These are phyloP conservation scores for Rotaria sp. DNA, from an alignment of 2,888 invertebrate genomes.

Conservation along the genomic window DNA sequence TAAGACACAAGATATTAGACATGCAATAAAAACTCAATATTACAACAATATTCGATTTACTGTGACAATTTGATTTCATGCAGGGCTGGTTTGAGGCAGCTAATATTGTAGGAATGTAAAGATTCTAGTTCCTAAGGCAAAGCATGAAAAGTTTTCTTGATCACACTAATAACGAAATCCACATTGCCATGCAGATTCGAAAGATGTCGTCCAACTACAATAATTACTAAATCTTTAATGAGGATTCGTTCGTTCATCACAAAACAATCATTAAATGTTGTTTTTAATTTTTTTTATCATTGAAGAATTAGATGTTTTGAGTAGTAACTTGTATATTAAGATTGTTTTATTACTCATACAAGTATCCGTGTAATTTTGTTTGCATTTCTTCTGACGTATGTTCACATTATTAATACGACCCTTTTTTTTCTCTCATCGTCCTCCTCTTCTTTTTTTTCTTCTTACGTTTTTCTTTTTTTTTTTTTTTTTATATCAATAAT, in stretches of 20 bases:
- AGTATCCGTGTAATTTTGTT: not conserved
- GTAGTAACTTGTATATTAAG: not conserved
- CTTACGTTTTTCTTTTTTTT: not conserved
- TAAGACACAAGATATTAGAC: no score
- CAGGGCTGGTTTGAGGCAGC: no score
- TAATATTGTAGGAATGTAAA: no score
- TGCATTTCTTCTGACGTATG: not conserved
- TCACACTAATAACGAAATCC: no score
- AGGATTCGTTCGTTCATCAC: not conserved
- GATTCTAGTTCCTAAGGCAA: no score
- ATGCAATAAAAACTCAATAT: no score
- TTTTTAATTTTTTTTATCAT: not conserved
- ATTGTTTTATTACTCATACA: not conserved
- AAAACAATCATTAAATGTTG: not conserved
- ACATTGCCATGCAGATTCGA: not conserved
- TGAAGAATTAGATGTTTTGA: not conserved
- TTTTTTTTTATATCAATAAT: constrained; percentile 4
- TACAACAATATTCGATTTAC: no score
- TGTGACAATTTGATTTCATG: no score
- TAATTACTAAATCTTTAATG: not conserved
- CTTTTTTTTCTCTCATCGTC: not conserved
- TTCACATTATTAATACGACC: not conserved
- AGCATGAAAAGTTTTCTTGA: no score
- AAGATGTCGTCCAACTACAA: not conserved
- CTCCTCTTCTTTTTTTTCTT: not conserved